Evolutionary conservation across 2,113 vertebrate species (phyloP), one percentile per base, ranked within the genome.

Genomic region (Naja naja): DNA sequence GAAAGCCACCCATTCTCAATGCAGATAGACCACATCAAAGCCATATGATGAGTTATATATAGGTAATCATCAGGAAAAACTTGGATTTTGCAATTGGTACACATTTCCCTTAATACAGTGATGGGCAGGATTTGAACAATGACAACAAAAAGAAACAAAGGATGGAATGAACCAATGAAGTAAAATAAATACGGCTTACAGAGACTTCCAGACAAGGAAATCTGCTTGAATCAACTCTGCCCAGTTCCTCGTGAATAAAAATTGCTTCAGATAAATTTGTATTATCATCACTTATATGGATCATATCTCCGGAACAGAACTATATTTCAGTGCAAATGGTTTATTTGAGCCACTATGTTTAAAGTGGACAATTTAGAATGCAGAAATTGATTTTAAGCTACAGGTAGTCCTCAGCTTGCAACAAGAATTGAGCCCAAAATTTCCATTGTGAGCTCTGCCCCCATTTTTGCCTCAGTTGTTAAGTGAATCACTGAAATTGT

Each of bases 21-120:
- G 0, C 86, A 88, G 39, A 6, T 89, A 87, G 92, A 96, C 34
- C 93, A 95, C 95, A 95, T 95, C 95, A 95, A 95, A 96, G 91
- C 23, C 92, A 89, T 94, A 93, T 95, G 94, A 53, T 91, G 96
- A 94, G 94, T 89, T 93, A 96, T 94, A 87, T 92, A 92, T 14
- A 89, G 34, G 94, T 5, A 95, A 30, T 91, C 93, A 94, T 93
- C 10, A 91, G 92, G 90, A 55, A 91, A 95, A 81, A 81, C 53
- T 30, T 93, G 87, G 53, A 91, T 93, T 94, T 74, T 91, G n/a
- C 85, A 94, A 87, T 55, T 74, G 56, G 39, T 43, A 87, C 43
- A 81, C 25, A 92, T 94, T 93, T 96, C 53, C 86, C 18, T 18
- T 34, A 64, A 93, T 96, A 91, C 88, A 92, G 91, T 95, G 92